These are phyloP conservation scores for Psophia crepitans DNA, from an alignment of 2,113 vertebrate genomes.

Conservation along the genomic window DNA sequence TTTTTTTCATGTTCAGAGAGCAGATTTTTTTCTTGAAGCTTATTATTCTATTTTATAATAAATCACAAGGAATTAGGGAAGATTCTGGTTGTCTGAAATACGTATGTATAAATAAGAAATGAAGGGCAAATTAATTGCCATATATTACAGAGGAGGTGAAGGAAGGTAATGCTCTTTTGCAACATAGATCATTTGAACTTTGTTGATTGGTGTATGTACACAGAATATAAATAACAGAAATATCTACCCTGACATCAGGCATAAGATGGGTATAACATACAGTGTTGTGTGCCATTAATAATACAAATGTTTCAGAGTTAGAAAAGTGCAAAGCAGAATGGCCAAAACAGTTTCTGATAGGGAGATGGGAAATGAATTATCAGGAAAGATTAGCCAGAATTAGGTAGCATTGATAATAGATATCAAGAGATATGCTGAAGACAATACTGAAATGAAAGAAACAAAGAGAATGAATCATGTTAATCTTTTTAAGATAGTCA, in stretches of 20 bases:
- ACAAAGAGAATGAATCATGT: background rate
- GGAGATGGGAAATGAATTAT: background rate
- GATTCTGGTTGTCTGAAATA: background rate
- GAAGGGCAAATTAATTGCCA: background rate
- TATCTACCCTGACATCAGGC: background rate
- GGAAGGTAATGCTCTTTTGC: background rate
- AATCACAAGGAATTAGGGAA: background rate
- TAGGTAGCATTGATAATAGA: background rate
- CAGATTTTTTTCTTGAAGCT: background rate
- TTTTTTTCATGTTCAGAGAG: background rate
- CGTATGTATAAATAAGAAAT: background rate
- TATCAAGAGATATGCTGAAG: background rate
- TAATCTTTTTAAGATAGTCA: background rate
- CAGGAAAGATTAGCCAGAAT: background rate
- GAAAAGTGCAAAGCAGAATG: background rate
- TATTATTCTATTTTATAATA: background rate
- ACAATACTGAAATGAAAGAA: background rate
- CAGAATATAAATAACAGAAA: background rate
- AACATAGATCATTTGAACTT: background rate
- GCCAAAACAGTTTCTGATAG: background rate
- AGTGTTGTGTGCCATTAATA: background rate
- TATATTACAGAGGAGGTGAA: background rate
- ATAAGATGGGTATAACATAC: background rate
- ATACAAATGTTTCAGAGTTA: background rate
- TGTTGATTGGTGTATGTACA: background rate